Evolutionary conservation across 2,113 vertebrate genomes (phyloP).

Genomic region (Galeopterus variegatus): DNA sequence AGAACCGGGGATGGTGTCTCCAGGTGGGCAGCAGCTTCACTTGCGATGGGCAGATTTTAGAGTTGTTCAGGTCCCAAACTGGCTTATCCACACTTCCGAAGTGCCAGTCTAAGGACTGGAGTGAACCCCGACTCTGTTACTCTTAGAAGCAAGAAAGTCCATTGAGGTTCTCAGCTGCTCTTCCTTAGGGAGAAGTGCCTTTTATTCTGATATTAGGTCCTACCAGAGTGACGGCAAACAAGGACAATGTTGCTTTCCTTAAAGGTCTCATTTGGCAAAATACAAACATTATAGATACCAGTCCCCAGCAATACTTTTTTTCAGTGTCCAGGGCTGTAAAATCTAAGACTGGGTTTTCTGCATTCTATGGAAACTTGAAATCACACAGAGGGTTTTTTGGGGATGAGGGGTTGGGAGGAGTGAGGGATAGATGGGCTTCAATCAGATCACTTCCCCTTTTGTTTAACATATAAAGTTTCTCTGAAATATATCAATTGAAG

Average conservation of each 20-base stretch:
- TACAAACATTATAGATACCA: not conserved
- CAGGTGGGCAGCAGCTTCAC: too few relatives aligned
- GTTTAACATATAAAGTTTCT: not conserved
- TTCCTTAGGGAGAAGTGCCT: not conserved
- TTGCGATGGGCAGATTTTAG: accelerated
- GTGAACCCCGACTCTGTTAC: too few relatives aligned
- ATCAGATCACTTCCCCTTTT: not conserved
- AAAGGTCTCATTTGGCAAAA: not conserved
- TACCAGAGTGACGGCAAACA: not conserved
- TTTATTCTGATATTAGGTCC: not conserved
- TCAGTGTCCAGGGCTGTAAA: not conserved
- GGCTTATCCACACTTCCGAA: not conserved
- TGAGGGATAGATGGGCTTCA: not conserved
- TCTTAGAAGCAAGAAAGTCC: not conserved
- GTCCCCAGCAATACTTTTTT: not conserved
- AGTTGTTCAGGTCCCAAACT: not conserved
- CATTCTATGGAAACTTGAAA: not conserved
- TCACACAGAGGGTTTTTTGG: not conserved
- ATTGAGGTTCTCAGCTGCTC: not conserved
- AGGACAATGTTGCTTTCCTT: not conserved
- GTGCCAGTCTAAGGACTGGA: not conserved
- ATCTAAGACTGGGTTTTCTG: not conserved
- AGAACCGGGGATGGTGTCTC: not conserved
- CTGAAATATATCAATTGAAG: not conserved
- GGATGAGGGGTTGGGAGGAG: too few relatives aligned